Evolutionary conservation across 2,888 invertebrate genomes (phyloP).

Genomic region (Atherix ibis): DNA sequence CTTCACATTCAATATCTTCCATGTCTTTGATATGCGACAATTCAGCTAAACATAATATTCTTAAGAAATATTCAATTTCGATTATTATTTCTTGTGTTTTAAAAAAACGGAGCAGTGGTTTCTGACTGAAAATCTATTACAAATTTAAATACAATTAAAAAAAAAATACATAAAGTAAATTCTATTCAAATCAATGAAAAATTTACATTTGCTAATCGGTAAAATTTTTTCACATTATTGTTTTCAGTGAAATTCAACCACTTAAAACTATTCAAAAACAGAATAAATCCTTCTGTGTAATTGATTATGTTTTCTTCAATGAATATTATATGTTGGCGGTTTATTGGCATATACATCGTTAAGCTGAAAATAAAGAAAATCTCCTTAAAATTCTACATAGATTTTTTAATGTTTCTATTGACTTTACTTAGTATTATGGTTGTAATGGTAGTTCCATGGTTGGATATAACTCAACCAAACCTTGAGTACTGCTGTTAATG

Average conservation of each 20-base stretch:
- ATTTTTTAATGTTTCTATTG: too few species aligned
- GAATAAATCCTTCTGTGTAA: slow-evolving; percentile 72
- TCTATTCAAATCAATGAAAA: not conserved
- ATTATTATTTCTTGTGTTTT: slow-evolving; percentile 18
- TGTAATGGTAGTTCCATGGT: slow-evolving; percentile 76
- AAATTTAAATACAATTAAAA: too few species aligned
- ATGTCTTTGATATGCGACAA: slow-evolving; percentile 23
- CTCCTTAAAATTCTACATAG: too few species aligned
- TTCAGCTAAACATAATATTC: slow-evolving; percentile 22
- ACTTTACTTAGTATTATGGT: slow-evolving; percentile 29
- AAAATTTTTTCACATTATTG: slow-evolving; percentile 79
- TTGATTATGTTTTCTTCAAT: slow-evolving; percentile 77
- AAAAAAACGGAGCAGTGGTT: slow-evolving; percentile 16
- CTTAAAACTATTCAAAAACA: slow-evolving; percentile 65
- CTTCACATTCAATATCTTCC: slow-evolving; percentile 17
- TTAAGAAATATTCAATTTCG: slow-evolving; percentile 24
- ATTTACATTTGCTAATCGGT: slow-evolving; percentile 57
- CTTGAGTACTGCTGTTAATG: slow-evolving; percentile 79
- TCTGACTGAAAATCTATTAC: slow-evolving; percentile 21
- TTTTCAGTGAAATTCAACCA: slow-evolving; percentile 71
- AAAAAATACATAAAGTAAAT: not conserved
- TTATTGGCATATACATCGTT: slow-evolving; percentile 26
- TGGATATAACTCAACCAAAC: slow-evolving; percentile 91
- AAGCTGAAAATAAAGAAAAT: too few species aligned
- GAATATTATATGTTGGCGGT: slow-evolving; percentile 45